A percentile compares a stretch with the other conserved stretches of the same genome.
Conservation (phyloP, 2,888 invertebrate genomes). For the Aromia moschata region DNA sequence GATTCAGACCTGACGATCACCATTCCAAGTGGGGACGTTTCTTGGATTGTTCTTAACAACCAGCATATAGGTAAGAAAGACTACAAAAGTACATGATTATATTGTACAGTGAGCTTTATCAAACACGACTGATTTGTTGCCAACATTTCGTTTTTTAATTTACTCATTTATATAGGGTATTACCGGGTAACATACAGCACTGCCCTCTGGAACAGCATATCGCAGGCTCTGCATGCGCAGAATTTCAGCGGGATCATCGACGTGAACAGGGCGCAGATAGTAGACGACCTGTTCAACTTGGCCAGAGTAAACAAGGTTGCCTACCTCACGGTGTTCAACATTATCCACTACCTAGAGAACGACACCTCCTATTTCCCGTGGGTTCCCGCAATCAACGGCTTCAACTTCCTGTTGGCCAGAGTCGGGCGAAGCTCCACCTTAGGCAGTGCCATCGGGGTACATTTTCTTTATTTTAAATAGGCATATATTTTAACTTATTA, state of each 20-base stretch:
- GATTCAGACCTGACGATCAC: conserved; percentile 32
- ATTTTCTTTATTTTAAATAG: too few relatives aligned
- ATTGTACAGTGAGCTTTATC: too few relatives aligned
- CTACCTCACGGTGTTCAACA: conserved; percentile 70
- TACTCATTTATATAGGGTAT: conserved; percentile 70
- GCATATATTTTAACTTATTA: too few relatives aligned
- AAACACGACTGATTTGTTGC: too few relatives aligned
- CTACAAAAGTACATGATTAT: too few relatives aligned
- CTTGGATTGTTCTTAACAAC: conserved; percentile 44
- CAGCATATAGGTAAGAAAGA: conserved; percentile 40
- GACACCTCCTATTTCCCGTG: conserved; percentile 80
- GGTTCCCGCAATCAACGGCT: conserved; percentile 67
- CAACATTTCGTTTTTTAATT: too few relatives aligned
- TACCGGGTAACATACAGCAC: conserved; percentile 73
- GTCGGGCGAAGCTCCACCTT: conserved; percentile 36
- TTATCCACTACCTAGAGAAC: conserved; percentile 73
- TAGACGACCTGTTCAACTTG: conserved; percentile 78
- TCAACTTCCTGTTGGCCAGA: conserved; percentile 40
- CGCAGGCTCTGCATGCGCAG: conserved; percentile 61
- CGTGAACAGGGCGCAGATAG: conserved; percentile 77
- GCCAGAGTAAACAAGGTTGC: conserved; percentile 65
- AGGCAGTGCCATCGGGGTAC: conserved; percentile 38
- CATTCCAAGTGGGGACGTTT: conserved; percentile 12
- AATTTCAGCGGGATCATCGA: conserved; percentile 66
- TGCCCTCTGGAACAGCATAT: conserved; percentile 72